These are phyloP conservation scores for Catagonus wagneri DNA, from an alignment of 2,113 vertebrate species.

Conservation along the genomic window DNA sequence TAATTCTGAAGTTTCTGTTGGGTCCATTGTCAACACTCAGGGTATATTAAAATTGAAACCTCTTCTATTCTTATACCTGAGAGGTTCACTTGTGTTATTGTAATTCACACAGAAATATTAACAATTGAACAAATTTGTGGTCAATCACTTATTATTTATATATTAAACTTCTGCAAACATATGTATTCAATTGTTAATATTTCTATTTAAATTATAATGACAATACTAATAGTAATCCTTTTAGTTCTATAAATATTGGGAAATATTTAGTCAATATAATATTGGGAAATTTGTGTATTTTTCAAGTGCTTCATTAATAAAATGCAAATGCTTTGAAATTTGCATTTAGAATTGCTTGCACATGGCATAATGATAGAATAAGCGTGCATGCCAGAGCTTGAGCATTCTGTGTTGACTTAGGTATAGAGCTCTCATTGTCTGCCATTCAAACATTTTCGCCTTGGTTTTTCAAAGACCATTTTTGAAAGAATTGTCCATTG, in stretches of 20 bases:
- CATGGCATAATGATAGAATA: neutral
- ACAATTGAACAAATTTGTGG: neutral
- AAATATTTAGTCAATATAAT: constrained; percentile 9
- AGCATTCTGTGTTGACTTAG: constrained; percentile 18
- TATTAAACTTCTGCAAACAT: neutral
- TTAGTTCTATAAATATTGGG: neutral
- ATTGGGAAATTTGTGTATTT: constrained; percentile 13
- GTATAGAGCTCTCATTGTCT: neutral
- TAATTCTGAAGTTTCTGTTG: constrained; percentile 11
- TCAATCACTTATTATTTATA: neutral
- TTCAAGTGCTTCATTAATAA: constrained; percentile 45
- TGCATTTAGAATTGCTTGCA: constrained; percentile 26
- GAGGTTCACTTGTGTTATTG: neutral
- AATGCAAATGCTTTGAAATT: constrained; percentile 51
- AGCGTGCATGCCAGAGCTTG: neutral
- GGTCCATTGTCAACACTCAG: neutral
- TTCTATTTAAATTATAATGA: constrained; percentile 35
- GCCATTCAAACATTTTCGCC: neutral
- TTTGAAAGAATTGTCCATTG: constrained; percentile 1
- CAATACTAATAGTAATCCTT: neutral
- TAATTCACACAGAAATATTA: neutral
- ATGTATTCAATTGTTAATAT: neutral
- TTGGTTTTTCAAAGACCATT: constrained; percentile 56
- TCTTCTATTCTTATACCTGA: neutral
- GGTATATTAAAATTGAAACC: neutral